Percentiles rank a stretch among this genome's conserved stretches.
Conservation (phyloP, 2,797 vertebrate species). For the Euphonia xanthogaster region DNA sequence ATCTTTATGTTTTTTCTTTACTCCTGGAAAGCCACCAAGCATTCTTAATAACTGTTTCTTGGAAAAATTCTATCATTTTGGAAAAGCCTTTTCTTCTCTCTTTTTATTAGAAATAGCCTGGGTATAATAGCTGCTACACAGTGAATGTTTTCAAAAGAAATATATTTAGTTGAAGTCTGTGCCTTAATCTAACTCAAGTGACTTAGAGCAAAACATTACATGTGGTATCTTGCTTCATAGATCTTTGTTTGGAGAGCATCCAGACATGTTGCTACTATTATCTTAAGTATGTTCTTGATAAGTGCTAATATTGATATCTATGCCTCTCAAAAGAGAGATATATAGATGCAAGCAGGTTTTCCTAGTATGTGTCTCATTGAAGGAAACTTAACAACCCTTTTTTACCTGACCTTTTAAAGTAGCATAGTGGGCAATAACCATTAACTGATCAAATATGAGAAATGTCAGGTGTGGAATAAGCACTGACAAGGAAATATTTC, state of each 20-base stretch:
- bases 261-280: slow-evolving; percentile 25
- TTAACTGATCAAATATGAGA: slow-evolving; percentile 76
- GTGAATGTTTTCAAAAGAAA: neutral
- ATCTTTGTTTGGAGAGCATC: slow-evolving; percentile 32
- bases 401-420: slow-evolving; percentile 75
- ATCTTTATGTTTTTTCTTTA: neutral
- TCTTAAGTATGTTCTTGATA: slow-evolving; percentile 30
- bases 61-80: neutral
- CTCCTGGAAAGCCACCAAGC: neutral
- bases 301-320: slow-evolving; percentile 43
- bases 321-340: slow-evolving; percentile 22
- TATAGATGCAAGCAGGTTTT: slow-evolving; percentile 24
- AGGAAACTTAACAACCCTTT: slow-evolving; percentile 59
- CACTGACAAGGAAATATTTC: slow-evolving; percentile 72
- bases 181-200: neutral
- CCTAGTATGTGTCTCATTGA: slow-evolving; percentile 45
- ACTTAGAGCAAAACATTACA: neutral
- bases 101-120: neutral
- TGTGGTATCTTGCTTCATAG: neutral
- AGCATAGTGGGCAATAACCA: slow-evolving; percentile 71
- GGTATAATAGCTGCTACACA: neutral
- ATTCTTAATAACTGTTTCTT: neutral
- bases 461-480: slow-evolving; percentile 72
- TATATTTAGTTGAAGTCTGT: neutral
- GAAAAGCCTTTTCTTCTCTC: neutral